Percentiles rank a stretch among this genome's conserved stretches.
These are phyloP conservation scores for Sisyra terminalis DNA, from an alignment of 2,888 invertebrate species.

Conservation along the genomic window DNA sequence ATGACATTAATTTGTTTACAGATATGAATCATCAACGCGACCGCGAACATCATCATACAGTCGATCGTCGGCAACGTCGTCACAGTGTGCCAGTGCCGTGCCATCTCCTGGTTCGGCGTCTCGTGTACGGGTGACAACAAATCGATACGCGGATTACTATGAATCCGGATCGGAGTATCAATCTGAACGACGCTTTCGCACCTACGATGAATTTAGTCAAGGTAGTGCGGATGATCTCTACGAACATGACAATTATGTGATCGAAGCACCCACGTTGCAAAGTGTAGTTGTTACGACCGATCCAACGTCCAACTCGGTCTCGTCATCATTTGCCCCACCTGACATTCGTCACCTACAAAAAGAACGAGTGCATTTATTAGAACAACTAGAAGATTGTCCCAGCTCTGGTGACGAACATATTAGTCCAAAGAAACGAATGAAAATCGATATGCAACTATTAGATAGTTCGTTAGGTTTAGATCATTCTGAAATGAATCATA, in stretches of 20 bases:
- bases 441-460: slow-evolving; percentile 32
- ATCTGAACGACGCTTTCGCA: slow-evolving; percentile 38
- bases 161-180: slow-evolving; percentile 31
- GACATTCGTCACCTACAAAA: slow-evolving; percentile 53
- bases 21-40: slow-evolving; percentile 41
- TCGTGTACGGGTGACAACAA: slow-evolving; percentile 25
- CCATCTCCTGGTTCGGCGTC: slow-evolving; percentile 35
- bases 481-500: slow-evolving; percentile 1
- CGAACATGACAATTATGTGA: slow-evolving; percentile 26
- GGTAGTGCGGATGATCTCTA: slow-evolving; percentile 45
- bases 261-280: slow-evolving; percentile 24
- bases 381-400: slow-evolving; percentile 52
- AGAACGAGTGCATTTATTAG: slow-evolving; percentile 49
- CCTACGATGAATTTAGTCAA: slow-evolving; percentile 58
- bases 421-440: slow-evolving; percentile 47
- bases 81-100: slow-evolving; percentile 27
- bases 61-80: slow-evolving; percentile 26
- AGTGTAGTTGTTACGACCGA: slow-evolving; percentile 36
- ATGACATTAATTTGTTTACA: slow-evolving; percentile 14
- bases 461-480: slow-evolving; percentile 14
- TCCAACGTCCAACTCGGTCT: slow-evolving; percentile 18
- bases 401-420: slow-evolving; percentile 52
- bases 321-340: slow-evolving; percentile 25
- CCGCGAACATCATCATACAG: slow-evolving; percentile 38
- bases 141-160: slow-evolving; percentile 31